Conservation (phyloP, 1,140 invertebrate species). For the Atopsyche davidsoni region DNA sequence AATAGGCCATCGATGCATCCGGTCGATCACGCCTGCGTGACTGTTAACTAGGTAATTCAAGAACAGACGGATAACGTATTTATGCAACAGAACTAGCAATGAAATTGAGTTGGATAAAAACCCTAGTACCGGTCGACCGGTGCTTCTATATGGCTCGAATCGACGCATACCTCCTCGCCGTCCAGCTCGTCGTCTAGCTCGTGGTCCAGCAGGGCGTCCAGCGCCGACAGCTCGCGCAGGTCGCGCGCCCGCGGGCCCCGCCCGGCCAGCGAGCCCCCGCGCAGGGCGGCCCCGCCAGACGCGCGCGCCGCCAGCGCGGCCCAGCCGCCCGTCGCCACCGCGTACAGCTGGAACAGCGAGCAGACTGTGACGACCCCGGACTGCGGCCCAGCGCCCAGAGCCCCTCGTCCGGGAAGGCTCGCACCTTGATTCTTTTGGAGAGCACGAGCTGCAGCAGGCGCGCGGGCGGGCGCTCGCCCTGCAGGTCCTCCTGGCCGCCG, state of each 20-base stretch:
- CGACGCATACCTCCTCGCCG: conserved; percentile 21
- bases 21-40: too few relatives aligned
- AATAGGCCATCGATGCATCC: too few relatives aligned
- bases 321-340: conserved; percentile 32
- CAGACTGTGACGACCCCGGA: conserved; percentile 41
- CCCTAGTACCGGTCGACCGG: background rate
- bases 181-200: conserved; percentile 15
- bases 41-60: too few relatives aligned
- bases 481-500: conserved; percentile 4
- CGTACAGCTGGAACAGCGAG: conserved; percentile 32
- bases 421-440: conserved; percentile 37
- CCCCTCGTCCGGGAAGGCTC: too few relatives aligned
- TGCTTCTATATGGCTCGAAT: background rate
- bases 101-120: background rate
- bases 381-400: too few relatives aligned
- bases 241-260: conserved; percentile 2
- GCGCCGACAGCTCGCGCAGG: conserved; percentile 17
- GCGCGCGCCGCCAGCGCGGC: conserved; percentile 23
- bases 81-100: background rate
- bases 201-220: conserved; percentile 23
- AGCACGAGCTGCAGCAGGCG: conserved; percentile 43
- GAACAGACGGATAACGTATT: too few relatives aligned
- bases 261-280: background rate
- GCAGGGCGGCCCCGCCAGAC: conserved; percentile 14
- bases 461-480: conserved; percentile 35